A percentile compares a stretch with the other conserved stretches of the same genome.
These are phyloP conservation scores for Apteryx mantelli DNA, from an alignment of 2,113 vertebrate species.

Conservation along the genomic window DNA sequence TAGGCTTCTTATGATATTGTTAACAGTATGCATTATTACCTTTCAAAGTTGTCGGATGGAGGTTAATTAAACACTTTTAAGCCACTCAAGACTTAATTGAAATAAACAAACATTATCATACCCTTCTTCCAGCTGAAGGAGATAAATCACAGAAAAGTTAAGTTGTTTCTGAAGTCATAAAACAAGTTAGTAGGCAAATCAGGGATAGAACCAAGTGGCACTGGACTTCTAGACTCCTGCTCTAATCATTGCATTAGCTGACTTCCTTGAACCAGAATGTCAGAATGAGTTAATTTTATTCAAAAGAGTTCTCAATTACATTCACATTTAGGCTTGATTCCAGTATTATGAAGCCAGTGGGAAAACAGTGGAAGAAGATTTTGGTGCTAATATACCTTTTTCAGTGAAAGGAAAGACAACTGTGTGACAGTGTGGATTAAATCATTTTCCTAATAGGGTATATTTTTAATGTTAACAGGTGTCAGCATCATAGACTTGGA, in stretches of 20 bases:
- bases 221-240: slow-evolving; percentile 31
- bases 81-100: slow-evolving; percentile 25
- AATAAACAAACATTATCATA: slow-evolving; percentile 51
- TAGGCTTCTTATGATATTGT: not conserved
- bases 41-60: slow-evolving; percentile 18
- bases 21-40: slow-evolving; percentile 5
- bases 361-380: slow-evolving; percentile 7
- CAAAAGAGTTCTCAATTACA: slow-evolving; percentile 39
- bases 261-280: slow-evolving; percentile 29
- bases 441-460: not conserved
- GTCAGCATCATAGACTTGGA: not conserved
- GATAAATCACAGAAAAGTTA: slow-evolving; percentile 37
- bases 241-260: slow-evolving; percentile 16
- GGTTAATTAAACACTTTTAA: slow-evolving; percentile 59
- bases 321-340: slow-evolving; percentile 28
- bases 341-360: slow-evolving; percentile 9
- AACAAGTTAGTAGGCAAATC: slow-evolving; percentile 46
- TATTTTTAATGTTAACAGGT: slow-evolving; percentile 1
- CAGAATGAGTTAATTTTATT: slow-evolving; percentile 56
- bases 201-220: not conserved
- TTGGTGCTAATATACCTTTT: not conserved
- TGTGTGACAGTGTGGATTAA: not conserved
- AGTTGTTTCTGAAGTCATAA: slow-evolving; percentile 40
- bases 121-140: slow-evolving; percentile 26
- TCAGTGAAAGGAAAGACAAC: not conserved